Evolutionary conservation across 2,113 vertebrate species (phyloP).

Genomic region (Arvicanthis niloticus): DNA sequence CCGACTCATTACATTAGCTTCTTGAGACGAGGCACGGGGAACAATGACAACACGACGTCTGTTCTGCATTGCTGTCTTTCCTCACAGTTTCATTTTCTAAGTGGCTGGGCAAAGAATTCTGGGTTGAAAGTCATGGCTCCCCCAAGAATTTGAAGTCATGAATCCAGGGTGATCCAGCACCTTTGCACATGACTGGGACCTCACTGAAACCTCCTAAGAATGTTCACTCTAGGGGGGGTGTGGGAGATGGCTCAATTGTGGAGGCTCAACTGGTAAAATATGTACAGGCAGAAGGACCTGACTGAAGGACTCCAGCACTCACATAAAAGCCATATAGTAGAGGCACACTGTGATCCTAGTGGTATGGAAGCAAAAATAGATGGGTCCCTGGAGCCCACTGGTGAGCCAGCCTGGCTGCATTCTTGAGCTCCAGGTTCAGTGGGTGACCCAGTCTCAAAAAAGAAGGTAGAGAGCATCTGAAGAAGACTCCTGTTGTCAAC

Average conservation of each 20-base stretch:
- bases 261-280: background rate
- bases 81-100: background rate
- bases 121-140: background rate
- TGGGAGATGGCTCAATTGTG: background rate
- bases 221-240: background rate
- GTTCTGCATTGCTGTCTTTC: background rate
- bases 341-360: background rate
- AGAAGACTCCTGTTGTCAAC: background rate
- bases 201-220: background rate
- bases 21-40: background rate
- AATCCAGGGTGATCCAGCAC: background rate
- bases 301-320: too few relatives aligned
- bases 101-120: background rate
- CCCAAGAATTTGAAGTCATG: conserved; percentile 16
- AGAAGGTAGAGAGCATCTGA: background rate
- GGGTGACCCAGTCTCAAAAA: background rate
- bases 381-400: background rate
- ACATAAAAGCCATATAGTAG: too few relatives aligned
- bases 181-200: background rate
- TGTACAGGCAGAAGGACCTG: background rate
- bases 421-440: background rate
- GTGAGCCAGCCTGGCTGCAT: background rate
- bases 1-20: background rate
- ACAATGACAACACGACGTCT: background rate
- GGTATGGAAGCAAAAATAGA: background rate